These are phyloP conservation scores for Cantharis flavilabris DNA, from an alignment of 2,888 invertebrate species.

Conservation along the genomic window DNA sequence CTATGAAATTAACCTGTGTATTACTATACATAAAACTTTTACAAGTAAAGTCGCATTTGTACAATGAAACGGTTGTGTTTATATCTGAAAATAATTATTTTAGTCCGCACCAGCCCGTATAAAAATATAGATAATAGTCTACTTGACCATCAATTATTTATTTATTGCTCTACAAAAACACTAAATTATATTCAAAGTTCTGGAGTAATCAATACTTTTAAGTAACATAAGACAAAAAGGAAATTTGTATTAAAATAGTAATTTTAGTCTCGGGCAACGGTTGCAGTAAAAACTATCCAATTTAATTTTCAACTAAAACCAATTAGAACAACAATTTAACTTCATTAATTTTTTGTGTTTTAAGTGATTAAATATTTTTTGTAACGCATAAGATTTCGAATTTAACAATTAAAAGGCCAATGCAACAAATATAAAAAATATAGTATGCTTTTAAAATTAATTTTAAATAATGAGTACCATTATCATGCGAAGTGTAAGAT, in stretches of 20 bases:
- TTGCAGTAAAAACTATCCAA: not conserved
- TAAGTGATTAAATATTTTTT: not conserved
- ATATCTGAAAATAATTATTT: too few species aligned
- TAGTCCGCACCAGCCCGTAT: too few species aligned
- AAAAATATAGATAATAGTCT: not conserved
- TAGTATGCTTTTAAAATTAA: not conserved
- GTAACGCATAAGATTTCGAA: not conserved
- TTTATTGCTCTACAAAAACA: not conserved
- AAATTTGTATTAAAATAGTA: not conserved
- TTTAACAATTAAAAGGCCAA: not conserved
- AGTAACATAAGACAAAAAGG: not conserved
- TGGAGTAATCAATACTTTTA: not conserved
- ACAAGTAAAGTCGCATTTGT: too few species aligned
- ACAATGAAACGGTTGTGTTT: too few species aligned
- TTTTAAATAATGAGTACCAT: conserved; percentile 26
- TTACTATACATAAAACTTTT: too few species aligned
- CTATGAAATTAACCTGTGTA: too few species aligned
- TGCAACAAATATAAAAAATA: not conserved
- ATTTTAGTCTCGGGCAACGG: not conserved
- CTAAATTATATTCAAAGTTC: not conserved
- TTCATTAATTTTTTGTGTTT: not conserved
- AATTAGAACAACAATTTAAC: not conserved
- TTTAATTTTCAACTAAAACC: not conserved
- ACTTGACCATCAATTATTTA: not conserved
- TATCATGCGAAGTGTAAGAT: conserved; percentile 35